These are phyloP conservation scores for Cottoperca gobio DNA, from an alignment of 2,797 vertebrate species.

Conservation along the genomic window DNA sequence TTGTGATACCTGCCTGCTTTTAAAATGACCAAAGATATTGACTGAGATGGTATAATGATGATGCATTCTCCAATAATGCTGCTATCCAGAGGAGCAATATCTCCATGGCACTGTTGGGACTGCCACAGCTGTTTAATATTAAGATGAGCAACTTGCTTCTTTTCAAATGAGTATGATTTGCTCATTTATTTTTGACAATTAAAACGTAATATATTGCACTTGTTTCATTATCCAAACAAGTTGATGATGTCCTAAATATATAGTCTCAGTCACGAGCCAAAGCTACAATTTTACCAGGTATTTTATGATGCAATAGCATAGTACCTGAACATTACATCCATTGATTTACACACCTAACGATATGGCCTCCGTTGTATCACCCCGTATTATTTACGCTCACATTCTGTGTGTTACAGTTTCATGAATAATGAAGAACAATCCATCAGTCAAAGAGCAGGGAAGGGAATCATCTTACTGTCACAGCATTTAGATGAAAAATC, in stretches of 20 bases:
- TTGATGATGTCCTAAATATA: conserved; percentile 13
- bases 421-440: conserved; percentile 64
- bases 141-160: conserved; percentile 23
- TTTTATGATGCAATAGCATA: background rate
- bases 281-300: background rate
- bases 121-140: conserved; percentile 40
- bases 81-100: conserved; percentile 55
- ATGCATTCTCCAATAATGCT: conserved; percentile 70
- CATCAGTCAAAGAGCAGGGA: conserved; percentile 56
- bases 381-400: conserved; percentile 42
- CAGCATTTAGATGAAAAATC: conserved; percentile 62
- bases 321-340: conserved; percentile 6
- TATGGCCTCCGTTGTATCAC: conserved; percentile 17
- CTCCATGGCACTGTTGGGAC: conserved; percentile 3
- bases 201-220: conserved; percentile 6
- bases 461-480: conserved; percentile 50
- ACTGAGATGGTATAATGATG: conserved; percentile 68
- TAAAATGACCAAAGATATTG: conserved; percentile 64
- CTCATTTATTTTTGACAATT: conserved; percentile 35
- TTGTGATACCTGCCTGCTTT: conserved; percentile 60
- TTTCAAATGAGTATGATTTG: conserved; percentile 21
- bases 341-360: conserved; percentile 46
- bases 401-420: conserved; percentile 48
- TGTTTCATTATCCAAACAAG: conserved; percentile 14
- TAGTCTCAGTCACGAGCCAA: background rate